Conservation (phyloP, 1,140 invertebrate genomes). For the Heliothis virescens region DNA sequence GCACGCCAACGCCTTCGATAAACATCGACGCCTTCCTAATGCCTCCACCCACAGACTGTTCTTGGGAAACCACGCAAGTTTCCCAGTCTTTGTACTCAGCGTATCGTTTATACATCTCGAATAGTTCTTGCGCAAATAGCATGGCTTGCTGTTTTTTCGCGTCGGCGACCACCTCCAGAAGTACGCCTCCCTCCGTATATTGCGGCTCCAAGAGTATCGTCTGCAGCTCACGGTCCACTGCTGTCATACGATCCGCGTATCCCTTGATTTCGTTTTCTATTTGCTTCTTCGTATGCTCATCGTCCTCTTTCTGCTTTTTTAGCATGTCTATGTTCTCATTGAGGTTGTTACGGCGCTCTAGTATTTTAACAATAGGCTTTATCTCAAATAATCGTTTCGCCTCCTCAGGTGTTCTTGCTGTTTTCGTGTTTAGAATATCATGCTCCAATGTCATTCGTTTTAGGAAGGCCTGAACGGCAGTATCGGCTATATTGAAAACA, state of each 20-base stretch:
- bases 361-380: conserved; percentile 73
- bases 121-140: conserved; percentile 96
- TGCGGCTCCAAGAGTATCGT: conserved; percentile 70
- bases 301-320: conserved; percentile 71
- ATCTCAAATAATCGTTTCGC: conserved; percentile 72
- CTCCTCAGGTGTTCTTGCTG: conserved; percentile 65
- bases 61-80: conserved; percentile 88
- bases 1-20: conserved; percentile 89
- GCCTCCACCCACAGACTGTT: conserved; percentile 89
- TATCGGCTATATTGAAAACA: conserved; percentile 73
- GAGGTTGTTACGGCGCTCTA: conserved; percentile 75
- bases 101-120: conserved; percentile 94
- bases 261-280: conserved; percentile 79
- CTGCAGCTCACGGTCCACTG: conserved; percentile 75
- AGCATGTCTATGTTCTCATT: conserved; percentile 80
- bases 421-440: conserved; percentile 68
- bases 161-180: conserved; percentile 96
- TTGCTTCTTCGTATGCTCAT: conserved; percentile 76
- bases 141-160: conserved; percentile 98
- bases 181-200: conserved; percentile 73
- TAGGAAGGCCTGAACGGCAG: conserved; percentile 74
- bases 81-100: conserved; percentile 91
- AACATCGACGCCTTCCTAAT: conserved; percentile 89
- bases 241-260: conserved; percentile 72
- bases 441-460: conserved; percentile 77